These are phyloP conservation scores for Battus philenor DNA, from an alignment of 1,140 invertebrate genomes.

Conservation along the genomic window DNA sequence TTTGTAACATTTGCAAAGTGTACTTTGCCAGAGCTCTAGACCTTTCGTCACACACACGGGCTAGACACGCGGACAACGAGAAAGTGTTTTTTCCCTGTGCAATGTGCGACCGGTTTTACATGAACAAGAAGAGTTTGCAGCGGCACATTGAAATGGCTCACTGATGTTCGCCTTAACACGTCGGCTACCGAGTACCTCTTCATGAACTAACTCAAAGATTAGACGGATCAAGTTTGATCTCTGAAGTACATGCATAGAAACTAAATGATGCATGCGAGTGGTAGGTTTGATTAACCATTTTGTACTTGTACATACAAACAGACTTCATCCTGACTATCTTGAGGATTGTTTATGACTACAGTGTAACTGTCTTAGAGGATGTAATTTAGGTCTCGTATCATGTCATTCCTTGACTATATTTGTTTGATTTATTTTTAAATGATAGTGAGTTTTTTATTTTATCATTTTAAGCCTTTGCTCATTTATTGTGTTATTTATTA, in stretches of 20 bases:
- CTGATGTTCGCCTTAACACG: constrained; percentile 30
- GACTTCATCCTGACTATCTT: constrained; percentile 6
- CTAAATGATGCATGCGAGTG: no score
- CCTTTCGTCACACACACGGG: constrained; percentile 76
- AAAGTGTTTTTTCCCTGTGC: constrained; percentile 71
- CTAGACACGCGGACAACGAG: constrained; percentile 70
- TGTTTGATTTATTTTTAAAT: constrained; percentile 26
- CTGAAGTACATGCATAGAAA: background rate
- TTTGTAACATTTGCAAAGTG: constrained; percentile 77
- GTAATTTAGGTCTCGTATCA: constrained; percentile 19
- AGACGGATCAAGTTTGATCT: no score
- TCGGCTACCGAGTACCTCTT: no score
- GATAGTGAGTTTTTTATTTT: constrained; percentile 24
- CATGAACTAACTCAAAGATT: no score
- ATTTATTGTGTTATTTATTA: constrained; percentile 62
- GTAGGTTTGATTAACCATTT: no score
- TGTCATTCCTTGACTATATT: constrained; percentile 45
- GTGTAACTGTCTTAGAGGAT: constrained; percentile 10
- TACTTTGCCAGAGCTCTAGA: constrained; percentile 74
- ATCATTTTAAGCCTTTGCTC: constrained; percentile 49
- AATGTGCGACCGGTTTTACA: constrained; percentile 72
- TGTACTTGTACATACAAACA: constrained; percentile 30
- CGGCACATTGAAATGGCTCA: constrained; percentile 70
- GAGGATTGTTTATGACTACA: constrained; percentile 1
- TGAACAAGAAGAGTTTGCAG: constrained; percentile 74